Conservation (phyloP, 2,113 vertebrate genomes). For the Eurypyga helias region DNA sequence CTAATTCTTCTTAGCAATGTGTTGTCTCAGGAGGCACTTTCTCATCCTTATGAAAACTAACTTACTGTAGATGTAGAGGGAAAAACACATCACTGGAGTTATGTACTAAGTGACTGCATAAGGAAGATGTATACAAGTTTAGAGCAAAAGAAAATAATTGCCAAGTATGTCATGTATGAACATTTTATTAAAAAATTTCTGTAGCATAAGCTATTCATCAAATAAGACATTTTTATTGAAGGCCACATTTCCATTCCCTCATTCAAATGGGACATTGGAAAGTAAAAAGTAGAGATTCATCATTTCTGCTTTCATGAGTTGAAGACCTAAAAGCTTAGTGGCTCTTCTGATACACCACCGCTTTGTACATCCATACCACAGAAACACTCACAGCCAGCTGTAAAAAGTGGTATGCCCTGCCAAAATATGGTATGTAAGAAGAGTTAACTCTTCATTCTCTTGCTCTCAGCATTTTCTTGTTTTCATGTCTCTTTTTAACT, state of each 20-base stretch:
- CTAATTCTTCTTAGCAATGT: slow-evolving; percentile 43
- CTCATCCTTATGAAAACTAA: slow-evolving; percentile 33
- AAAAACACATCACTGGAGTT: slow-evolving; percentile 26
- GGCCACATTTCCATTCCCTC: background rate
- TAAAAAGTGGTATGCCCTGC: background rate
- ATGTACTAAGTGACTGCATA: background rate
- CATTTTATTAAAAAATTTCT: slow-evolving; percentile 2
- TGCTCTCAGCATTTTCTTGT: background rate
- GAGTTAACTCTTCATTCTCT: background rate
- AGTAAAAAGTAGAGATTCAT: background rate
- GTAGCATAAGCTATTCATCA: background rate
- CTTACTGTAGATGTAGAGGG: slow-evolving; percentile 4
- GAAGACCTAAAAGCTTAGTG: background rate
- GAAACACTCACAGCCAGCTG: background rate
- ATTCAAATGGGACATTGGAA: background rate
- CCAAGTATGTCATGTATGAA: background rate
- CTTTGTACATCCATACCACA: background rate
- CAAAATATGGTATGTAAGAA: background rate
- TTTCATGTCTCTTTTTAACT: background rate
- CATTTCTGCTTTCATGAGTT: background rate
- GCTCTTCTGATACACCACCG: background rate
- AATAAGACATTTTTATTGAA: slow-evolving; percentile 20
- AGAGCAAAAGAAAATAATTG: slow-evolving; percentile 38
- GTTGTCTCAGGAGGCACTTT: slow-evolving; percentile 26
- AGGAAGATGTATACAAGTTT: background rate